Evolutionary conservation across 2,888 invertebrate species (phyloP), one percentile per base, ranked within the genome.

Genomic region (Drosophila mayaguana): DNA sequence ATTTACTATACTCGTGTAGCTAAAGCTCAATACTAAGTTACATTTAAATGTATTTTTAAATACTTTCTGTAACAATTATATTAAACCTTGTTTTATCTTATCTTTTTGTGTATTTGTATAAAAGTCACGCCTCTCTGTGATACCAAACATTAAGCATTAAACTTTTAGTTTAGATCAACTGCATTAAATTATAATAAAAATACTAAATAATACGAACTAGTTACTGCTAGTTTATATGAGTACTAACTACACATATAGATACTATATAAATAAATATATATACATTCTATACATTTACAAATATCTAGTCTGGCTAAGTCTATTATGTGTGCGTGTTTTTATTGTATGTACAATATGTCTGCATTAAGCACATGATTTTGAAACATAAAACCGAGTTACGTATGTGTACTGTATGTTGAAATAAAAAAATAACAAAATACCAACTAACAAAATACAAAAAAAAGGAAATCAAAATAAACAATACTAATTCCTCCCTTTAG

Each of bases 51-150:
- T 72, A 81, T 78, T 65, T 76, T 75, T 48, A 53, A 65, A 63
- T 70, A 75, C 67, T 78, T 72, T 75, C 72, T 83, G 74, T 69
- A 72, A 75, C 67, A 75, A 62, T 81, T 66, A 45, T 71, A 74
- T 74, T 75, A 70, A 5, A 36, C 2, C 8, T n/a, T 16, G n/a
- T 71, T 73, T 73, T 73, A 73, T 69, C 56, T 63, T 62, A 57
- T 80, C 66, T 64, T 75, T 68, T 88, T 70, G 56, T 72, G 80
- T 85, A 73, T 83, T 83, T 80, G 84, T 81, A 84, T 78, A 80
- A 90, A 91, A 90, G 91, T 91, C 91, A 91, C 91, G 91, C 86
- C 91, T 91, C 91, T 91, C 92, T 92, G 90, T 92, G 92, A 92
- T 92, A 91, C 91, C 91, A 90, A 89, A 86, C 81, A 89, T 89